phyloP scores from a whole-genome alignment of 2,113 vertebrate species.

The Danio rerio region DNA sequence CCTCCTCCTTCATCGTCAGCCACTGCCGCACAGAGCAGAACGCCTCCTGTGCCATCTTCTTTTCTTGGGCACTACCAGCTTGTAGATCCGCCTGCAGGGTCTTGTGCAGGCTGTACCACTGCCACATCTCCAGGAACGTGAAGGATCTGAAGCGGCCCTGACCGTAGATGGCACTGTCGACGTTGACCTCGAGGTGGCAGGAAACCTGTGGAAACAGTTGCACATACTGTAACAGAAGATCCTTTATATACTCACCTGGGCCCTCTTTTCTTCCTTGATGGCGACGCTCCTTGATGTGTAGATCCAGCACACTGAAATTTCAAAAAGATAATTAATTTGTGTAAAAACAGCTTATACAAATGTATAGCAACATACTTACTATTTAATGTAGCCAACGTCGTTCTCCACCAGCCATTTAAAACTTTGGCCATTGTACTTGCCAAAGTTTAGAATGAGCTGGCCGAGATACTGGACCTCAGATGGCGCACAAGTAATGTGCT shows the following conservation, averaged over 20 bases:
- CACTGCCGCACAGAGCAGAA: neutral
- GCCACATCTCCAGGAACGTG: neutral
- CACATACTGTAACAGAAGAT: neutral
- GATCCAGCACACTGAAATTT: neutral
- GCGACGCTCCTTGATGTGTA: neutral
- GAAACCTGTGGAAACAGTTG: neutral
- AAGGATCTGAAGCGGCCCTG: neutral
- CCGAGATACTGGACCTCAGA: neutral
- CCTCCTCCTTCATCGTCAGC: neutral
- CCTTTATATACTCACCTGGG: neutral
- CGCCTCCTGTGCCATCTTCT: neutral
- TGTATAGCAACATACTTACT: neutral
- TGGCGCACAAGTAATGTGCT: neutral
- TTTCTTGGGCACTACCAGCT: neutral
- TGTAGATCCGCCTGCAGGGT: neutral
- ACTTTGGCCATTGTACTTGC: neutral
- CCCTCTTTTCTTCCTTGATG: neutral
- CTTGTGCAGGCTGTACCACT: slow-evolving; percentile 7
- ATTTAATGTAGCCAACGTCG: neutral
- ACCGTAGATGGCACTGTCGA: slow-evolving; percentile 1
- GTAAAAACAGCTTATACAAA: neutral
- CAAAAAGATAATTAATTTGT: neutral
- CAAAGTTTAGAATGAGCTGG: neutral
- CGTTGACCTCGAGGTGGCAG: neutral
- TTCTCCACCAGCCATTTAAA: neutral